Evolutionary conservation across 2,113 vertebrate genomes (phyloP), one percentile per base, ranked within the genome.

Genomic region (Lophotis ruficrista): DNA sequence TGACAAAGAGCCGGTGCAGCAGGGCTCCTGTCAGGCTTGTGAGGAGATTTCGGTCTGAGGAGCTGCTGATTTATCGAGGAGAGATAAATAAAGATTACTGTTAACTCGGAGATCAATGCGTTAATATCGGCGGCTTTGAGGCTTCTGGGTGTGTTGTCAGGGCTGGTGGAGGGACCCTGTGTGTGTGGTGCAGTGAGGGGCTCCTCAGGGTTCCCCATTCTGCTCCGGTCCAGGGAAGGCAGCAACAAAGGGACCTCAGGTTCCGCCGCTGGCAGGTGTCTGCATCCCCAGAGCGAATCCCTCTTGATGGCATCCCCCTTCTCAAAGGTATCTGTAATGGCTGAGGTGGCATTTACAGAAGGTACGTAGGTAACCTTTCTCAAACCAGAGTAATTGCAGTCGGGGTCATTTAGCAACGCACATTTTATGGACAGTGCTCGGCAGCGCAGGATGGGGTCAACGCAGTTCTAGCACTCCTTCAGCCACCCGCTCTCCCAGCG

Each of bases 31-130:
- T 21, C n/a, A 24, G 47, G 19, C 60, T 16, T 1, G 1, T 0
- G 8, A 22, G 65, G 92, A 66, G 48, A 4, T 18, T 20, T 8
- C 2, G 14, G 73, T 45, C 65, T 16, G 37, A 65, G 86, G 73
- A 89, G 64, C 38, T 0, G 2, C 56, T 92, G 87, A 83, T 93
- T 87, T 93, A 88, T 81, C 1, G 12, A 54, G 64, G 71, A 38
- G n/a, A 37, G 62, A 94, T 81, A 73, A 91, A 93, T 87, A 84
- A 85, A 77, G 85, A 60, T 98, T 97, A 97, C 97, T 94, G 98
- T 97, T 97, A 92, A 61, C 27, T 43, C 2, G 0, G 38, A 68
- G 78, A 60, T 62, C 62, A 1, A 37, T 72, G 90, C 8, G 1
- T 75, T 84, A 35, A 84, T 60, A 62, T 14, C 0, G 4, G 88